Evolutionary conservation across 2,797 vertebrate species (phyloP).

Genomic region (Loris lydekkerianus): DNA sequence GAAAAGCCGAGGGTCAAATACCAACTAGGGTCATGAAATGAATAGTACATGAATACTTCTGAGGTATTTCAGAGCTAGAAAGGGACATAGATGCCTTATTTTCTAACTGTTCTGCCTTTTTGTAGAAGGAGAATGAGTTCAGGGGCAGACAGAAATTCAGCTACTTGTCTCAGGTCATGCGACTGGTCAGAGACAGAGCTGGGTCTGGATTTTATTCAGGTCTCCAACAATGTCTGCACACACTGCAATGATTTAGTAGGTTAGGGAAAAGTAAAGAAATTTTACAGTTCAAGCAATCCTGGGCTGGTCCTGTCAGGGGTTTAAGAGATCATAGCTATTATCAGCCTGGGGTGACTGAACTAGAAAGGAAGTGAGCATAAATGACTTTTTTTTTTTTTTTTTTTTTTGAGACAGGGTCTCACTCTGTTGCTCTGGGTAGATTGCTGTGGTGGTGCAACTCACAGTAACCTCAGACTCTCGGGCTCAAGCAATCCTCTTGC

Average conservation of each 20-base stretch:
- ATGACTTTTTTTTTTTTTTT: background rate
- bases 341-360: background rate
- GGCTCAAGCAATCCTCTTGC: too few relatives aligned
- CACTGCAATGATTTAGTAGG: background rate
- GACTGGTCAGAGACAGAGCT: background rate
- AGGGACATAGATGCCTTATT: background rate
- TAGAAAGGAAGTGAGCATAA: background rate
- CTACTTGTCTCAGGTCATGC: background rate
- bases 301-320: background rate
- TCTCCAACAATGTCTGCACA: background rate
- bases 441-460: too few relatives aligned
- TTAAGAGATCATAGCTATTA: constrained; percentile 17
- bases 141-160: background rate
- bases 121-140: background rate
- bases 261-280: background rate
- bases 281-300: background rate
- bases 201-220: background rate
- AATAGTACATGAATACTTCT: background rate
- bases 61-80: constrained; percentile 33
- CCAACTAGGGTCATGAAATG: background rate
- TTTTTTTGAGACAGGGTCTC: too few relatives aligned
- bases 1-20: constrained; percentile 40
- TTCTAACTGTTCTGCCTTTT: background rate
- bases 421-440: too few relatives aligned
- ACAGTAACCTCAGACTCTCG: too few relatives aligned